Evolutionary conservation across 1,140 invertebrate species (phyloP), one percentile per base, ranked within the genome.

Genomic region (Diachasma alloeum): DNA sequence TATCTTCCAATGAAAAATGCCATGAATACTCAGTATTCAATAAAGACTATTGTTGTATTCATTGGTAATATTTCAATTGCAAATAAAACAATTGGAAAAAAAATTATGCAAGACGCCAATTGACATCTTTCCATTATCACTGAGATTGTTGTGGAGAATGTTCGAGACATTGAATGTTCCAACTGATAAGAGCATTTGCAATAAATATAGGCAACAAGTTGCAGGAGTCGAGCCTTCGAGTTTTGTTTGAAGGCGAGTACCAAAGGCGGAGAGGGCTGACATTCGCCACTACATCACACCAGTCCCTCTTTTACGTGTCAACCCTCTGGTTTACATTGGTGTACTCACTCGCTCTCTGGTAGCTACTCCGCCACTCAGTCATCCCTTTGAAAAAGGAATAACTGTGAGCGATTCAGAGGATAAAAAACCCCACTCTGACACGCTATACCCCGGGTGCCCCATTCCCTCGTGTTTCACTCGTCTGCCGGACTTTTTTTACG

Each of bases 311-410:
- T 44, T 15, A 59, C 56, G 68, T 37, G 48, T 59, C 69, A 53
- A 63, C 59, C 59, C 59, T 63, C 59, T 24, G 24, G 59, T 63
- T 72, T 68, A 31, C 36, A 67, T 17, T 31, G 1, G 46, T 71
- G 9, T 2, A 11, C 44, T 44, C 63, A 77, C 70, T 72, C 63
- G 31, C 69, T 63, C 68, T 77, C 75, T 37, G 15, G 22, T 11
- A 42, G 53, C 63, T 9, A 26, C 48, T 71, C 66, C 39, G n/a
- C n/a, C 48, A 46, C 56, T 72, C 75, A 69, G 75, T 76, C 75
- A 72, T 75, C 77, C 71, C 73, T 78, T 73, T 81, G 78, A 78
- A 71, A 77, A 79, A 53, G 48, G 48, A 53, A 53, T 17, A 46
- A 46, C 44, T 46, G 44, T 9, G 11, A 53, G 17, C 48, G n/a